Evolutionary conservation across 2,113 vertebrate species (phyloP).

Genomic region (Podarcis raffonei): DNA sequence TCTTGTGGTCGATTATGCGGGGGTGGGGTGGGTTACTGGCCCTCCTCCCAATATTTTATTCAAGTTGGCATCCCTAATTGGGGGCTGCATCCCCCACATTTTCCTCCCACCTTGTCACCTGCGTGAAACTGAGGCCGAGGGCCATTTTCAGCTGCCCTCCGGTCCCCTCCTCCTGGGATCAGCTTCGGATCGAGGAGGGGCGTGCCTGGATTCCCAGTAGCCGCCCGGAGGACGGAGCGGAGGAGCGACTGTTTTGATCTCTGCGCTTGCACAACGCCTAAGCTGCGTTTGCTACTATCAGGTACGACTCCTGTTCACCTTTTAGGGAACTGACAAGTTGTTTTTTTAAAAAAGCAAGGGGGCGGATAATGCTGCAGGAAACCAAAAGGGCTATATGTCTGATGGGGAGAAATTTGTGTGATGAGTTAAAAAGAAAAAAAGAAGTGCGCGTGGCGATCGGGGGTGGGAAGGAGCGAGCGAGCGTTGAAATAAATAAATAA

Average conservation of each 20-base stretch:
- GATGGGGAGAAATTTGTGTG: neutral
- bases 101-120: neutral
- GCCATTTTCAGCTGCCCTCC: neutral
- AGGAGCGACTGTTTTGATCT: neutral
- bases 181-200: neutral
- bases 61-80: no score
- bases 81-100: neutral
- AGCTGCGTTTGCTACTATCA: neutral
- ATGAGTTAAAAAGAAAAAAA: neutral
- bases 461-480: neutral
- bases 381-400: neutral
- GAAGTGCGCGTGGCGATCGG: neutral
- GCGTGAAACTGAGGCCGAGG: neutral
- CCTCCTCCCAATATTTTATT: no score
- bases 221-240: neutral
- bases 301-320: no score
- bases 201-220: neutral
- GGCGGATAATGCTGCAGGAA: no score
- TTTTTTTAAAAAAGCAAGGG: no score
- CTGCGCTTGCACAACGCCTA: neutral
- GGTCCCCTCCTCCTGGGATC: neutral
- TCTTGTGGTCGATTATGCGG: no score
- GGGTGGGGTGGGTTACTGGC: no score
- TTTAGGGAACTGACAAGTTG: no score
- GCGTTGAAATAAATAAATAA: slow-evolving; percentile 1